Evolutionary conservation across 1,140 invertebrate genomes (phyloP), one percentile per base, ranked within the genome.

Genomic region (Drosophila tsacasi): DNA sequence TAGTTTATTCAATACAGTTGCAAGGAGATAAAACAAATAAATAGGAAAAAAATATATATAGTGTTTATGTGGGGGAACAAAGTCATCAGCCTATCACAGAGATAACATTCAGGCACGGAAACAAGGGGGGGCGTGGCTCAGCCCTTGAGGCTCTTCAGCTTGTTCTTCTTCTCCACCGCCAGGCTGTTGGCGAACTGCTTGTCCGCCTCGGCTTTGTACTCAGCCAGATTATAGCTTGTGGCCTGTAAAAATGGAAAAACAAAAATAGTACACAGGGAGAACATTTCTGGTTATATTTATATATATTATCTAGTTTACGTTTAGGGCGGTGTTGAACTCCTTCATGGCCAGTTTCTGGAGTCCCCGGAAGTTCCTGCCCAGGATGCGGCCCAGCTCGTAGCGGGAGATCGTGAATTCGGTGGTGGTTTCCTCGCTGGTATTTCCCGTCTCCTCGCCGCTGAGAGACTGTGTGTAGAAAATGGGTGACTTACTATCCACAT

Each of bases 141-240:
- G 50, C 75, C 81, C 77, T 86, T 81, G 9, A 90, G 68, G 19
- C 71, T 76, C 50, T 92, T 92, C 15, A 92, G 60, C 60, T 91
- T 68, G 42, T 92, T 91, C 39, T 92, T 92, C 71, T 87, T 91
- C 35, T 90, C 87, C 12, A 90, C 82, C 13, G 78, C 85, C 52
- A 92, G 63, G 21, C 91, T 92, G 46, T 92, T 92, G 50, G 91
- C 87, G 25, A 92, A 92, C 65, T 92, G 91, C 49, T 91, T 77
- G 50, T 84, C 78, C 23, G 84, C 81, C 47, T 92, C 90, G 1
- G 69, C 67, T 35, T 92, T 86, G 54, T 93, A 93, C 39, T 83
- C 85, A 8, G 61, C 62, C 23, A 93, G 69, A 66, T 92, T 93
- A 60, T 91, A 89, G 25, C 85, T 67, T 2, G 91, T 83, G 66